Evolutionary conservation across 2,797 vertebrate species (phyloP).

Genomic region (Falco novaeseelandiae): DNA sequence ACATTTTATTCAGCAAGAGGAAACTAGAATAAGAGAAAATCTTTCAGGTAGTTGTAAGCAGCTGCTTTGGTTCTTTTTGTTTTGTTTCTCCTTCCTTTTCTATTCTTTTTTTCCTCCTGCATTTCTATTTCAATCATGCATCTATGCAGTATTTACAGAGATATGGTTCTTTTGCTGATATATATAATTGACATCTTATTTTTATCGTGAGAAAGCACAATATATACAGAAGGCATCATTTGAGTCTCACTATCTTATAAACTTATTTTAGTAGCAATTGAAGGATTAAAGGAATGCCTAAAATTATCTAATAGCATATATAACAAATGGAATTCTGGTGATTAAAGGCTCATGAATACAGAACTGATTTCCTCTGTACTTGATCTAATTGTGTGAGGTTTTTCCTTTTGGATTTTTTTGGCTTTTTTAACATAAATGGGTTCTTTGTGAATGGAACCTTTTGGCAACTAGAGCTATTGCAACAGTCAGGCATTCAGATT

Average conservation of each 20-base stretch:
- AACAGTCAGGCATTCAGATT: background rate
- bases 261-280: background rate
- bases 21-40: constrained; percentile 49
- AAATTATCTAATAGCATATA: background rate
- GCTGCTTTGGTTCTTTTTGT: background rate
- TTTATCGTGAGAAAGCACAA: constrained; percentile 11
- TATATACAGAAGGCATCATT: background rate
- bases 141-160: background rate
- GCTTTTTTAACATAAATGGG: background rate
- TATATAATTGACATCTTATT: constrained; percentile 18
- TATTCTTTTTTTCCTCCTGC: background rate
- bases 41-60: constrained; percentile 60
- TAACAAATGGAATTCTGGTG: background rate
- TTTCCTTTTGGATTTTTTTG: background rate
- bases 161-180: background rate
- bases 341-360: background rate
- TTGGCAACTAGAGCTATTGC: background rate
- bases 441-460: background rate
- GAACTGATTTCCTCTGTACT: background rate
- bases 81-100: background rate
- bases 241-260: constrained; percentile 1
- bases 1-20: constrained; percentile 63
- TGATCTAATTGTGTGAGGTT: background rate
- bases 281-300: background rate
- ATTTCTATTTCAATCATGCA: constrained; percentile 29